Conservation (phyloP, 2,797 vertebrate species). For the Halcyon smyrnensis region DNA sequence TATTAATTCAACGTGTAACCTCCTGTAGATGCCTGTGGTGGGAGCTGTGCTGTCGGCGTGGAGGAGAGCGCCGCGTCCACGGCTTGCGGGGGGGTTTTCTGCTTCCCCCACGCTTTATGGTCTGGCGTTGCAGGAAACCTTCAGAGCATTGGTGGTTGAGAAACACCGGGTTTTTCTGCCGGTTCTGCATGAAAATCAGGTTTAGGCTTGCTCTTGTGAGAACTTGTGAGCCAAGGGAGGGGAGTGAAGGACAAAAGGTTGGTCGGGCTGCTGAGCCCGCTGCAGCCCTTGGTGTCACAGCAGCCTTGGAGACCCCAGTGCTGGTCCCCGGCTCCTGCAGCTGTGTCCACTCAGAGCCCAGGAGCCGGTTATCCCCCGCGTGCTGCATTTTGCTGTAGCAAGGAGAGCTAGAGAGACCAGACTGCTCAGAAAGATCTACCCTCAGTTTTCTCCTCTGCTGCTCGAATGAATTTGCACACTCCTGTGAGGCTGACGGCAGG, state of each 20-base stretch:
- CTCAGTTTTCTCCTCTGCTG: not conserved
- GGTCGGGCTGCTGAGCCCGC: not conserved
- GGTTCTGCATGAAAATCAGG: not conserved
- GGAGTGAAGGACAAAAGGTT: not conserved
- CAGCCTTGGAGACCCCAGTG: too few species aligned
- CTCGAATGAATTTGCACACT: not conserved
- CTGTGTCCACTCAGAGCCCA: not conserved
- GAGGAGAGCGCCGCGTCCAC: not conserved
- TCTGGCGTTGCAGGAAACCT: not conserved
- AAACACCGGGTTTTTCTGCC: not conserved
- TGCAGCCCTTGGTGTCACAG: too few species aligned
- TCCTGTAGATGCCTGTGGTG: not conserved
- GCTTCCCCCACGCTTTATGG: not conserved
- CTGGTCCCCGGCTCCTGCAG: rapidly evolving
- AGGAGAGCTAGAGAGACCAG: not conserved
- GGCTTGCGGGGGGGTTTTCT: not conserved
- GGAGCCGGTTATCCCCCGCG: rapidly evolving
- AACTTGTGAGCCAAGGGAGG: not conserved
- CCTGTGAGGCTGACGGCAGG: not conserved
- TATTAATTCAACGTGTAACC: conserved; percentile 10
- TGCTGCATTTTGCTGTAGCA: not conserved
- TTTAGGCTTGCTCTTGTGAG: not conserved
- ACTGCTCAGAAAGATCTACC: not conserved
- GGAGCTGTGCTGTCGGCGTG: not conserved
- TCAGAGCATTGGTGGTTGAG: not conserved